Conservation (phyloP, 2,888 invertebrate species). For the Xanthostigma xanthostigma region DNA sequence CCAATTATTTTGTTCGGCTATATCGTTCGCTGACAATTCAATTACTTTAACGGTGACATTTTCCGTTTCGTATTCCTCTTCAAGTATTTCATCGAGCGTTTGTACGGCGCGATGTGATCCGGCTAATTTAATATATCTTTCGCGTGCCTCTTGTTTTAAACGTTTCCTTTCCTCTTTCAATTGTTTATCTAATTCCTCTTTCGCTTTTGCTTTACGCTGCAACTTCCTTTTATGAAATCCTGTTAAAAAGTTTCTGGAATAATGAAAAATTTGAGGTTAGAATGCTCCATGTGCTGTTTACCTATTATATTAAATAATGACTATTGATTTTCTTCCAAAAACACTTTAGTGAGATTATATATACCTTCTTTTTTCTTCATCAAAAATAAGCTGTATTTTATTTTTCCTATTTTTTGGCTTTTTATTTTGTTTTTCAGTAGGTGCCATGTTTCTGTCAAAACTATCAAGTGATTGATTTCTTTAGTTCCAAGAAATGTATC, state of each 20-base stretch:
- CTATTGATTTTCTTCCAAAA: background rate
- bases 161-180: conserved; percentile 62
- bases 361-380: conserved; percentile 43
- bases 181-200: conserved; percentile 51
- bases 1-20: conserved; percentile 54
- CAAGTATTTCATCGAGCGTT: conserved; percentile 49
- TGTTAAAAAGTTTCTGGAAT: conserved; percentile 55
- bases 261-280: background rate
- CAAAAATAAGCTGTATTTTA: conserved; percentile 39
- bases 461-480: too few species aligned
- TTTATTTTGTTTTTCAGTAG: conserved; percentile 14
- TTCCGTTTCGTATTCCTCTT: conserved; percentile 60
- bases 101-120: conserved; percentile 56
- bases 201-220: conserved; percentile 57
- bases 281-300: background rate
- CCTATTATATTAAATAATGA: too few species aligned
- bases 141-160: conserved; percentile 50
- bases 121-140: conserved; percentile 57
- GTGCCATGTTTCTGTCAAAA: background rate
- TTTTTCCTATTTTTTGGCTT: conserved; percentile 31
- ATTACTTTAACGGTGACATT: conserved; percentile 66
- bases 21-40: conserved; percentile 52
- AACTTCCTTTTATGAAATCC: conserved; percentile 71
- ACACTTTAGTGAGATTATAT: conserved; percentile 8
- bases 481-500: too few species aligned